These are phyloP conservation scores for Morelia viridis DNA, from an alignment of 2,797 vertebrate genomes.

Conservation along the genomic window DNA sequence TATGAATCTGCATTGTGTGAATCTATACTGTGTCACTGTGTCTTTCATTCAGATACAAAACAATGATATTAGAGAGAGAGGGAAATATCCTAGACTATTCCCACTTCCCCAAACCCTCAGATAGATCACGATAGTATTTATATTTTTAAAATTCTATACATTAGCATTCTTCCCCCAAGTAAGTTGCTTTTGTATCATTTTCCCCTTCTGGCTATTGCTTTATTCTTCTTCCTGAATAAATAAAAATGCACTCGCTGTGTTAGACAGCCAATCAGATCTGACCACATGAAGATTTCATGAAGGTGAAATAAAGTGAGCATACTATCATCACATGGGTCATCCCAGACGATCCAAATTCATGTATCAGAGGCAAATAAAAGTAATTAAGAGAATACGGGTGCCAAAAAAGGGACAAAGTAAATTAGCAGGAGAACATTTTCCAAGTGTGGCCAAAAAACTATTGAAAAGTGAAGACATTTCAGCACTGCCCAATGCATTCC, in stretches of 20 bases:
- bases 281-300: neutral
- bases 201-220: neutral
- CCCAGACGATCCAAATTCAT: neutral
- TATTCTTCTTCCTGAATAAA: neutral
- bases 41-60: neutral
- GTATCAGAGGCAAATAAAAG: neutral
- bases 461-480: neutral
- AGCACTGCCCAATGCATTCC: neutral
- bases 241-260: neutral
- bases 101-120: neutral
- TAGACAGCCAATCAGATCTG: neutral
- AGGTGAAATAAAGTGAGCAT: neutral
- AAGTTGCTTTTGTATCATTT: neutral
- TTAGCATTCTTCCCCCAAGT: neutral
- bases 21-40: neutral
- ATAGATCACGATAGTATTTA: neutral
- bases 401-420: neutral
- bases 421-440: neutral
- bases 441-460: neutral
- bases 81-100: neutral
- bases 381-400: no score
- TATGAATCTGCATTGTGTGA: neutral
- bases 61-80: neutral
- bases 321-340: neutral
- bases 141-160: neutral